These are phyloP conservation scores for Noctuana brunneofusca DNA, from an alignment of 2,888 invertebrate genomes.

Conservation along the genomic window DNA sequence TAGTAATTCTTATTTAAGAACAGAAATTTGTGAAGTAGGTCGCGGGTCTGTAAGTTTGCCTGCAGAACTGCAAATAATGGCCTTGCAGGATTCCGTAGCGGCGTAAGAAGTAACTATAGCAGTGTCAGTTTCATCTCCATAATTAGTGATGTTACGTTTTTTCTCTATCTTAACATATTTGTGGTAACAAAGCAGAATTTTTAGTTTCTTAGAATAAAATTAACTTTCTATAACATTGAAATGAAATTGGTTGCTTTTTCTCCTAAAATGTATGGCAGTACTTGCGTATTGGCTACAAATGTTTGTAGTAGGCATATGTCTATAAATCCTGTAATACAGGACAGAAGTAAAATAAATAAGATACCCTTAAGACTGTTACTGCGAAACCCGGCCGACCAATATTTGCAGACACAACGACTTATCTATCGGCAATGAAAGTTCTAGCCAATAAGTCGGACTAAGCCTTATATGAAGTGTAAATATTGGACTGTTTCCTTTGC, in stretches of 20 bases:
- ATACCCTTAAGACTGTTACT: background rate
- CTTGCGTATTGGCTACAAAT: too few relatives aligned
- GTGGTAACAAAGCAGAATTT: background rate
- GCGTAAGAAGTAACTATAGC: background rate
- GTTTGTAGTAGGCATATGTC: too few relatives aligned
- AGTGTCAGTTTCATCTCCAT: background rate
- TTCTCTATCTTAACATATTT: background rate
- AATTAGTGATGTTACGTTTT: background rate
- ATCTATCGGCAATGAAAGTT: constrained; percentile 27
- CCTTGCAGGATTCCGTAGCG: background rate
- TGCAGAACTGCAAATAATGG: background rate
- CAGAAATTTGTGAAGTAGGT: constrained; percentile 7
- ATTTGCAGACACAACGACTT: constrained; percentile 18
- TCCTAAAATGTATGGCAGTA: too few relatives aligned
- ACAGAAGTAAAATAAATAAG: background rate
- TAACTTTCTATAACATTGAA: too few relatives aligned
- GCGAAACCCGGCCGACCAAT: constrained; percentile 8
- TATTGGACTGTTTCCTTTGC: constrained; percentile 18
- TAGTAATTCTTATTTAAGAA: constrained; percentile 14
- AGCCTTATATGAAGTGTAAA: constrained; percentile 19
- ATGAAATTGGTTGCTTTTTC: too few relatives aligned
- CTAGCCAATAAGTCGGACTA: constrained; percentile 11
- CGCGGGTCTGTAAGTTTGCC: constrained; percentile 9
- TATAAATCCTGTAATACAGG: background rate
- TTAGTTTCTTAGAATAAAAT: too few relatives aligned